These are phyloP conservation scores for Yponomeuta sedellus DNA, from an alignment of 2,888 invertebrate species.

Conservation along the genomic window DNA sequence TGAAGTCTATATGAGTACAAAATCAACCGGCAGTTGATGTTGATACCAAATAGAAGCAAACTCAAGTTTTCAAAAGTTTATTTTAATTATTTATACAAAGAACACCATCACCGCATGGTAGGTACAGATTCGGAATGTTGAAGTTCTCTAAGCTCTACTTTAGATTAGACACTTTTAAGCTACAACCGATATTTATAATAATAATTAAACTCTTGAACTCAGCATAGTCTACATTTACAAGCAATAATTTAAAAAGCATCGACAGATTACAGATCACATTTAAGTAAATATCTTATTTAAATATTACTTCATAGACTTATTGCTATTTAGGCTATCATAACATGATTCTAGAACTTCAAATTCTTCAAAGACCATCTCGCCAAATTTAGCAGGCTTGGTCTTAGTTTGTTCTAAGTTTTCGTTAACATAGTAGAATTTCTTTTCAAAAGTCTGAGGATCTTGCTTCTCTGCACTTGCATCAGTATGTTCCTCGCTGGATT, in stretches of 20 bases:
- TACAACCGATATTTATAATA: slow-evolving; percentile 30
- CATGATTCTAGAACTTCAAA: slow-evolving; percentile 82
- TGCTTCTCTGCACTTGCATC: slow-evolving; percentile 30
- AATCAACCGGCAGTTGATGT: too few relatives aligned
- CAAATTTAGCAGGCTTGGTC: slow-evolving; percentile 77
- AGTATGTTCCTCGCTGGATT: slow-evolving; percentile 27
- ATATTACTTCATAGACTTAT: slow-evolving; percentile 63
- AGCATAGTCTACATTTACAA: slow-evolving; percentile 41
- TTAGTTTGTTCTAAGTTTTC: slow-evolving; percentile 76
- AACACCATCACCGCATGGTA: slow-evolving; percentile 60
- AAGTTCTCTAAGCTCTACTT: slow-evolving; percentile 26
- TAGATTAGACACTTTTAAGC: slow-evolving; percentile 45
- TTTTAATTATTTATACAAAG: slow-evolving; percentile 48
- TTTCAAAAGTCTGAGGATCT: slow-evolving; percentile 63
- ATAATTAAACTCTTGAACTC: slow-evolving; percentile 27
- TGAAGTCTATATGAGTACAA: too few relatives aligned
- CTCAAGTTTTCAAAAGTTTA: slow-evolving; percentile 36
- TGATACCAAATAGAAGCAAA: not conserved
- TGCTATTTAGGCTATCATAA: slow-evolving; percentile 77
- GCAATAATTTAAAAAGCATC: slow-evolving; percentile 65
- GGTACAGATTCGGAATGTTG: slow-evolving; percentile 40
- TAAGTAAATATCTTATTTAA: slow-evolving; percentile 29
- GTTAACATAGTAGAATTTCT: slow-evolving; percentile 79
- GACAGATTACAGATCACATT: slow-evolving; percentile 69
- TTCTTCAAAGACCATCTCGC: slow-evolving; percentile 91